phyloP scores from a whole-genome alignment of 2,113 vertebrate genomes.

The Aptenodytes forsteri region DNA sequence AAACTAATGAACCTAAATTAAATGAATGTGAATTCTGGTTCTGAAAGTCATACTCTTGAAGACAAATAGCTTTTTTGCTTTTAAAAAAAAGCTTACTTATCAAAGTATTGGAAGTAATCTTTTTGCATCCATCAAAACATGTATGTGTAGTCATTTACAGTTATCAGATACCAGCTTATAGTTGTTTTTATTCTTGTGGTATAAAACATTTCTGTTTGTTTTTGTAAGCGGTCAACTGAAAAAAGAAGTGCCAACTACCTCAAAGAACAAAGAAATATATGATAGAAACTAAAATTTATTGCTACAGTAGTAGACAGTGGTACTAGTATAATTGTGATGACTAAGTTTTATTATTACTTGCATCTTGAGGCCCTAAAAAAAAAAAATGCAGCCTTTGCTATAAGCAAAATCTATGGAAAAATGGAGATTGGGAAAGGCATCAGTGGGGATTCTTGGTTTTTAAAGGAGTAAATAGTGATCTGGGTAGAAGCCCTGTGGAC shows the following conservation, averaged over 20 bases:
- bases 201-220: background rate
- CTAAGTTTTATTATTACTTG: background rate
- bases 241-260: background rate
- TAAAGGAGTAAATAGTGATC: background rate
- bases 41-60: background rate
- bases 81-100: no score
- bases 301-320: background rate
- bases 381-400: background rate
- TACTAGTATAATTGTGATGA: background rate
- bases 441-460: background rate
- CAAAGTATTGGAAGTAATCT: background rate
- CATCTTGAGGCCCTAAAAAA: background rate
- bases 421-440: fast-evolving
- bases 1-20: background rate
- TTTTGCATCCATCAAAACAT: background rate
- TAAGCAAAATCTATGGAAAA: background rate
- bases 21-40: background rate
- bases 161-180: background rate
- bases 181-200: background rate
- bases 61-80: background rate
- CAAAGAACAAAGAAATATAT: background rate
- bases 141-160: background rate
- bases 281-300: background rate
- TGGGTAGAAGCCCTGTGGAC: background rate
- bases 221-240: background rate